phyloP scores from a whole-genome alignment of 35 echinoderm and acorn worm species.

The Acanthaster planci region DNA sequence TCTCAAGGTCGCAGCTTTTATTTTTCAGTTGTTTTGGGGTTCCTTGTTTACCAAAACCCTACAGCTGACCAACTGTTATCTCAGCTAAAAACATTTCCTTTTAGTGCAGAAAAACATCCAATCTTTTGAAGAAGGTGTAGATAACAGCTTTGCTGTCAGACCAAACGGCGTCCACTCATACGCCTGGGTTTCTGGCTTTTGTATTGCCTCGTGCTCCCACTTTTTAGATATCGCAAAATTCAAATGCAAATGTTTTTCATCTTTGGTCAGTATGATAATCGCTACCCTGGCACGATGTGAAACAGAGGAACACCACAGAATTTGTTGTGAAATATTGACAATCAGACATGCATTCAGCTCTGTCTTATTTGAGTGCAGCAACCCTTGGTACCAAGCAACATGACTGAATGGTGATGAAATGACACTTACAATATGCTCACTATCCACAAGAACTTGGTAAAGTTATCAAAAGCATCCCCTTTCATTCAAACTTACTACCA shows the following conservation, averaged over 20 bases:
- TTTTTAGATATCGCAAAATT: neutral
- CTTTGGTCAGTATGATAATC: neutral
- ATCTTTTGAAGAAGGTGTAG: neutral
- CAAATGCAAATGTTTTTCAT: neutral
- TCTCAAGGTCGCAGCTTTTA: neutral
- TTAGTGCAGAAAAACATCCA: neutral
- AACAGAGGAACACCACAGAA: too few relatives aligned
- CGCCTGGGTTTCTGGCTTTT: neutral
- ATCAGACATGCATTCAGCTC: too few relatives aligned
- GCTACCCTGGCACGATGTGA: too few relatives aligned
- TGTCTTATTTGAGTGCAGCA: too few relatives aligned
- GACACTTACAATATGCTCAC: too few relatives aligned
- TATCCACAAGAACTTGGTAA: too few relatives aligned
- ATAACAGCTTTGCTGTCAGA: neutral
- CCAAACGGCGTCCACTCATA: neutral
- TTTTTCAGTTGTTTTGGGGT: neutral
- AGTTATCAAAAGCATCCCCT: too few relatives aligned
- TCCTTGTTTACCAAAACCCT: too few relatives aligned
- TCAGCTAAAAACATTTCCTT: constrained; percentile 20
- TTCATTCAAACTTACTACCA: too few relatives aligned
- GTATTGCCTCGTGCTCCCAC: neutral
- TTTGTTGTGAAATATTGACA: too few relatives aligned
- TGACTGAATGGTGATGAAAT: too few relatives aligned
- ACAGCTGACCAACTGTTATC: neutral
- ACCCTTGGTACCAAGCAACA: too few relatives aligned